Evolutionary conservation across 1,140 invertebrate species (phyloP).

Genomic region (Ceratoteleas bidentatus): DNA sequence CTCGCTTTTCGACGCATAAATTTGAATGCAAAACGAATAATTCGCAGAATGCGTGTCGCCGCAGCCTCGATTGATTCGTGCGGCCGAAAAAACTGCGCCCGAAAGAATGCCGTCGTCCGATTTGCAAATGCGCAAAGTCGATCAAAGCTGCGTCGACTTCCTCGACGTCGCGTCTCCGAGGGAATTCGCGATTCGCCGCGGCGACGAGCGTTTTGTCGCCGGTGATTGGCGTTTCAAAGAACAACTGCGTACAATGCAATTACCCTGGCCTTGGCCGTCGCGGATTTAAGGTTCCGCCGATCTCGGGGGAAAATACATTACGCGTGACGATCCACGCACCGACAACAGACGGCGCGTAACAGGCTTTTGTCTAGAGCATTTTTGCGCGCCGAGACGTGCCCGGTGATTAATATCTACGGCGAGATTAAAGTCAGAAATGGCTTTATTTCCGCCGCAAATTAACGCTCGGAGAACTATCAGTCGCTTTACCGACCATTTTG

Average conservation of each 20-base stretch:
- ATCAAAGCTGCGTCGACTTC: constrained; percentile 46
- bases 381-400: constrained; percentile 14
- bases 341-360: constrained; percentile 49
- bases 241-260: constrained; percentile 81
- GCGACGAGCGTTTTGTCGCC: constrained; percentile 81
- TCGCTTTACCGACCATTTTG: neutral
- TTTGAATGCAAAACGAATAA: constrained; percentile 36
- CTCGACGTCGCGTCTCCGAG: constrained; percentile 34
- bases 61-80: constrained; percentile 33
- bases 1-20: constrained; percentile 12
- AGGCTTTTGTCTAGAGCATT: constrained; percentile 51
- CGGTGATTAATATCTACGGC: constrained; percentile 31
- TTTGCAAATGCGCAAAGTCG: constrained; percentile 58
- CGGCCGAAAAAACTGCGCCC: constrained; percentile 22
- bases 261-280: constrained; percentile 76
- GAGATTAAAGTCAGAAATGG: constrained; percentile 34
- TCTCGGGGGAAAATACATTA: constrained; percentile 65
- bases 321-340: constrained; percentile 59
- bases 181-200: constrained; percentile 58
- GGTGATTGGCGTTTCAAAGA: constrained; percentile 81
- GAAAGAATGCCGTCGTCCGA: constrained; percentile 45
- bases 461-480: constrained; percentile 26
- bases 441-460: constrained; percentile 39
- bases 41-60: constrained; percentile 7
- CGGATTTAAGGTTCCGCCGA: constrained; percentile 69